Conservation (phyloP, 2,888 invertebrate species). For the Torymus auratus region DNA sequence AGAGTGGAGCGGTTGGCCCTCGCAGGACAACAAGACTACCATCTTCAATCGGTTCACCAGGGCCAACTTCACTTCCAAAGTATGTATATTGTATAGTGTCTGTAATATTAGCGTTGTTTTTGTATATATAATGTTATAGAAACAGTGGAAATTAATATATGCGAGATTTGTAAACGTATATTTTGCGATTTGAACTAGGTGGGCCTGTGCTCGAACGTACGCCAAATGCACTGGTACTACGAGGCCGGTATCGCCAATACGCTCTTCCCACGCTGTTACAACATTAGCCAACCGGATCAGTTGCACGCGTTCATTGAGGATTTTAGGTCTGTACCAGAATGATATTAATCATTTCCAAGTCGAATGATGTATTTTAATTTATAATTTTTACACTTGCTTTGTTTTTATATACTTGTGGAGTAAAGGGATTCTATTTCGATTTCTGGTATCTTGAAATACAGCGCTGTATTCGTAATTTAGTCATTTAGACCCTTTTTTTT, state of each 20-base stretch:
- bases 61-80: slow-evolving; percentile 95
- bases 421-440: too few species aligned
- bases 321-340: slow-evolving; percentile 80
- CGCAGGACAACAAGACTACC: slow-evolving; percentile 81
- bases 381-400: too few species aligned
- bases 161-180: neutral
- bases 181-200: slow-evolving; percentile 68
- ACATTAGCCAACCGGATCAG: slow-evolving; percentile 89
- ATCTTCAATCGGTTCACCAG: slow-evolving; percentile 89
- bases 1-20: slow-evolving; percentile 86
- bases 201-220: slow-evolving; percentile 86
- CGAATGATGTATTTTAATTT: too few species aligned
- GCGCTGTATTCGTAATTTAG: too few species aligned
- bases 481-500: too few species aligned
- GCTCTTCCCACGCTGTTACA: slow-evolving; percentile 92
- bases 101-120: too few species aligned
- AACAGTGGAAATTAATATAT: too few species aligned
- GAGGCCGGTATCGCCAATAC: slow-evolving; percentile 88
- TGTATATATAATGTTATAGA: too few species aligned
- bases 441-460: too few species aligned
- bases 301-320: slow-evolving; percentile 91
- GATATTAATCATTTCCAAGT: too few species aligned
- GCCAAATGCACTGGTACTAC: slow-evolving; percentile 91
- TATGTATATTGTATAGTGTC: slow-evolving; percentile 72
- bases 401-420: too few species aligned